phyloP scores from a whole-genome alignment of 1,140 invertebrate genomes.

The Elymnias hypermnestra region DNA sequence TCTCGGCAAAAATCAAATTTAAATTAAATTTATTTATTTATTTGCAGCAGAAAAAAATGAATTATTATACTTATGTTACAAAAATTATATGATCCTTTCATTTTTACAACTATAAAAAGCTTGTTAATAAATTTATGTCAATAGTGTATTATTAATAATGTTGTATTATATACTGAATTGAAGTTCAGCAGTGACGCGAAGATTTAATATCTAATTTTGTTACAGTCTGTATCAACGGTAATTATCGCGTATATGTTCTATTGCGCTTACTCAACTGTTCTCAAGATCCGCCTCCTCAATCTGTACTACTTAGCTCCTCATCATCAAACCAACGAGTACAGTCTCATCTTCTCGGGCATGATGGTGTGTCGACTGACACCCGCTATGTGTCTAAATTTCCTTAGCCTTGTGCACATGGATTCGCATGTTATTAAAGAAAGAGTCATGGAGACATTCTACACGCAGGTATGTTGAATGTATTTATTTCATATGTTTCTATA shows the following conservation, averaged over 20 bases:
- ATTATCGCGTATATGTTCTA: constrained; percentile 96
- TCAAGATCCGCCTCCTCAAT: constrained; percentile 97
- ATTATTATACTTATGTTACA: too few species aligned
- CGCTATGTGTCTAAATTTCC: constrained; percentile 98
- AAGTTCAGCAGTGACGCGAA: background rate
- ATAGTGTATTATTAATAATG: too few species aligned
- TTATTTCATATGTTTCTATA: too few species aligned
- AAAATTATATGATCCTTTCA: too few species aligned
- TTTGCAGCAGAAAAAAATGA: too few species aligned
- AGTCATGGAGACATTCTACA: constrained; percentile 91
- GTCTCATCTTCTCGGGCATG: constrained; percentile 98
- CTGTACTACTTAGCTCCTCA: constrained; percentile 97
- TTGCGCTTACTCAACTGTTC: constrained; percentile 98
- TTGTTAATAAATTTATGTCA: too few species aligned
- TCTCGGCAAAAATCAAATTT: too few species aligned
- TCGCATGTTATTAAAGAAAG: constrained; percentile 93
- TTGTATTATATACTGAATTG: too few species aligned
- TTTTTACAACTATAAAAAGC: too few species aligned
- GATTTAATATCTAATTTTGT: constrained; percentile 24
- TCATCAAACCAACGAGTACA: constrained; percentile 99
- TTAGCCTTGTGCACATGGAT: constrained; percentile 98
- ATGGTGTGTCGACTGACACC: constrained; percentile 97
- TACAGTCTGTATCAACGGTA: constrained; percentile 88
- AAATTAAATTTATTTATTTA: too few species aligned
- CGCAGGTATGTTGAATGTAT: constrained; percentile 78